Evolutionary conservation across 1,140 invertebrate genomes (phyloP).

Genomic region (Drosophila oshimai): DNA sequence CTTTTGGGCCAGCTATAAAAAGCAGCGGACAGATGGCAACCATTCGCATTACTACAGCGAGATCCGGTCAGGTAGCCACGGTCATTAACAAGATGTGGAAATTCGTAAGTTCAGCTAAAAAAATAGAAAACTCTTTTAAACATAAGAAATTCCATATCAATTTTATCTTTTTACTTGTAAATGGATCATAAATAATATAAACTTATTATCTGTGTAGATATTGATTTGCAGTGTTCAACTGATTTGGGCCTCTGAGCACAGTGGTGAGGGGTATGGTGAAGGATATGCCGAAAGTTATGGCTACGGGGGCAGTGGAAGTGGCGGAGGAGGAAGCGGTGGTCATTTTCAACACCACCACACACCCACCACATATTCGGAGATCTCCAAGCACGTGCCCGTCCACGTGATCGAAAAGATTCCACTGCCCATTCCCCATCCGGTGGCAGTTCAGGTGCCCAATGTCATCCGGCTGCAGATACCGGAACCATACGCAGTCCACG

Average conservation of each 20-base stretch:
- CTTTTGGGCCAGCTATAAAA: constrained; percentile 59
- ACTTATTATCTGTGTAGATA: constrained; percentile 27
- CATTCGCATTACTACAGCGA: constrained; percentile 48
- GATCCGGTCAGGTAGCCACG: constrained; percentile 16
- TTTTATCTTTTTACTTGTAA: no score
- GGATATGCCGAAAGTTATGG: constrained; percentile 12
- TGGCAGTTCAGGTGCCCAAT: constrained; percentile 88
- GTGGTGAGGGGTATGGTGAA: constrained; percentile 32
- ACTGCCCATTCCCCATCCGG: constrained; percentile 89
- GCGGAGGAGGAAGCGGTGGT: constrained; percentile 6
- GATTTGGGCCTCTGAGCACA: constrained; percentile 57
- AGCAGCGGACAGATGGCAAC: constrained; percentile 12
- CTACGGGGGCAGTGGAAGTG: constrained; percentile 26
- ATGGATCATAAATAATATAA: no score
- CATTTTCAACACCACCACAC: constrained; percentile 70
- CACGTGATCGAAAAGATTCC: constrained; percentile 90
- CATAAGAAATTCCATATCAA: neutral
- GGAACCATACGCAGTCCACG: constrained; percentile 88
- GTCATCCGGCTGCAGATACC: constrained; percentile 89
- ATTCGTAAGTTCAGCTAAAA: constrained; percentile 49
- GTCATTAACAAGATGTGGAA: constrained; percentile 47
- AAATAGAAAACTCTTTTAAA: neutral
- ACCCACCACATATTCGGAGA: constrained; percentile 85
- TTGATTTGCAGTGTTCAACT: constrained; percentile 50
- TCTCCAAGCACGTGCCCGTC: constrained; percentile 88